Conservation (phyloP, 1,140 invertebrate species). For the Meteorus sp. region DNA sequence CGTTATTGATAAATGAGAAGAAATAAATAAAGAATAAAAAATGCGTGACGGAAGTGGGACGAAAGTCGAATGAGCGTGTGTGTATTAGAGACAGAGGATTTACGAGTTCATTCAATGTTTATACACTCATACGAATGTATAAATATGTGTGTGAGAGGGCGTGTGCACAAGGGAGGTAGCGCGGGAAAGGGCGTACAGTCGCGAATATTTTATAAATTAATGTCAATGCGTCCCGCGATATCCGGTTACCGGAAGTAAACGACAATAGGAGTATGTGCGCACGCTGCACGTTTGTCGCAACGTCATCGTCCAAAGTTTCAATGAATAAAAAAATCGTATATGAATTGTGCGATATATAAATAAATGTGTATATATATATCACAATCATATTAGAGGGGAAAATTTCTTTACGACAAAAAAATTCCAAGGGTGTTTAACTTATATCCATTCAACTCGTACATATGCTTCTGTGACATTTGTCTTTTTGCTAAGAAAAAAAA, state of each 20-base stretch:
- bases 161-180: constrained; percentile 4
- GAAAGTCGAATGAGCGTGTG: background rate
- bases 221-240: constrained; percentile 48
- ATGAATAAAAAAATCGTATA: constrained; percentile 25
- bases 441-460: no score
- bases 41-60: background rate
- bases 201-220: constrained; percentile 56
- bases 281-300: constrained; percentile 27
- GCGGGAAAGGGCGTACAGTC: constrained; percentile 29
- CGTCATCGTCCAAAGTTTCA: background rate
- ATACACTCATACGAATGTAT: background rate
- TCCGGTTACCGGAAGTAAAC: constrained; percentile 51
- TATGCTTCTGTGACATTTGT: no score
- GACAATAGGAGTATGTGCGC: constrained; percentile 40
- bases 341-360: background rate
- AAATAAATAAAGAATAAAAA: background rate
- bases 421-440: no score
- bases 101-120: background rate
- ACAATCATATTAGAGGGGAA: background rate
- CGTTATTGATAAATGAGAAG: no score
- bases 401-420: no score
- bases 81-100: background rate
- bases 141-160: background rate
- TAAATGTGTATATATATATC: background rate
- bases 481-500: no score